Conservation (phyloP, 2,888 invertebrate genomes). For the Endomychus coccineus region DNA sequence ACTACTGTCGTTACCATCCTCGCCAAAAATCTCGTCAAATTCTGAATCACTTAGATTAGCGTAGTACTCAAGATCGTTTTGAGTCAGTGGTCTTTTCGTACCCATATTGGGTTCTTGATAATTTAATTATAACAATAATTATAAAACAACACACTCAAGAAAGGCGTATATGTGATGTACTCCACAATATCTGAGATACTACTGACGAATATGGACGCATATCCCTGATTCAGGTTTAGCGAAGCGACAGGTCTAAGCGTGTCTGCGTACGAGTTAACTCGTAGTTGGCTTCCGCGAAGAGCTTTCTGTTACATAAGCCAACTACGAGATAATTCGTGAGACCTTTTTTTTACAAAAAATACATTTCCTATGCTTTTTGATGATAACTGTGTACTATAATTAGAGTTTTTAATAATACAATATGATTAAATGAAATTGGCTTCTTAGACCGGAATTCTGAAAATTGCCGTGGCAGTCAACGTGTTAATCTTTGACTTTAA, state of each 20-base stretch:
- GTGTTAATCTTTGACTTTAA: no score
- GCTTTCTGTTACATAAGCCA: slow-evolving; percentile 23
- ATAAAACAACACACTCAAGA: slow-evolving; percentile 19
- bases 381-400: no score
- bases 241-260: no score
- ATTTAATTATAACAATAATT: slow-evolving; percentile 20
- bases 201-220: slow-evolving; percentile 16
- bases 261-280: slow-evolving; percentile 21
- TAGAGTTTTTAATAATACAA: no score
- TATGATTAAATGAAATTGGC: no score
- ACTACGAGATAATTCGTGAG: slow-evolving; percentile 23
- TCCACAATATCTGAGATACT: slow-evolving; percentile 20
- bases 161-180: slow-evolving; percentile 22
- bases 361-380: slow-evolving; percentile 9
- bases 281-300: slow-evolving; percentile 22
- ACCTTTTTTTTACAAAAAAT: slow-evolving; percentile 16
- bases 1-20: slow-evolving; percentile 22
- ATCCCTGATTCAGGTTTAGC: slow-evolving; percentile 13
- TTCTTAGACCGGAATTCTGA: no score
- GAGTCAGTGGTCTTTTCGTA: slow-evolving; percentile 22
- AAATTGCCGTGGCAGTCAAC: no score
- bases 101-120: slow-evolving; percentile 21
- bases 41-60: slow-evolving; percentile 24
- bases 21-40: slow-evolving; percentile 19
- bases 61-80: slow-evolving; percentile 24